These are phyloP conservation scores for Pithys albifrons DNA, from an alignment of 2,113 vertebrate genomes.

Conservation along the genomic window DNA sequence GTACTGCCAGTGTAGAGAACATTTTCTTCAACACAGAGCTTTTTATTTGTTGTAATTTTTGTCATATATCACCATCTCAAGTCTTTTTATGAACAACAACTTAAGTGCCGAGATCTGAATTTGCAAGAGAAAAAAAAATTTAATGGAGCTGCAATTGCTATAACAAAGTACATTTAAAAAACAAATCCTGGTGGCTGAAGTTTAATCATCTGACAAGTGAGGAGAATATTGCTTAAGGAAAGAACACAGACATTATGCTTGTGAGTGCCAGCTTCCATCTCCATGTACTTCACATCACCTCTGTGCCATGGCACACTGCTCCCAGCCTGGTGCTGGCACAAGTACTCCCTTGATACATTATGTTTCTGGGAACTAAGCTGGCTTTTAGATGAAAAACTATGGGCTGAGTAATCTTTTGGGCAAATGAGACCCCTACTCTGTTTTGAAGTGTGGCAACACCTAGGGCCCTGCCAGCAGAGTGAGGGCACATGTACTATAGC, in stretches of 20 bases:
- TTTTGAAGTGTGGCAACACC: neutral
- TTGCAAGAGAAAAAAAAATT: neutral
- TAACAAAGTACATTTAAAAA: neutral
- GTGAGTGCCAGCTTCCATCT: neutral
- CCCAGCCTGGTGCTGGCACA: neutral
- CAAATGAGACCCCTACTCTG: neutral
- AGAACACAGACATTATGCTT: neutral
- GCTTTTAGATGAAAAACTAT: neutral
- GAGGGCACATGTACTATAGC: rapidly evolving
- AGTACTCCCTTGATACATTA: neutral
- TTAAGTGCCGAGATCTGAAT: neutral
- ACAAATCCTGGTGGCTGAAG: neutral
- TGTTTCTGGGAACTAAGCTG: neutral
- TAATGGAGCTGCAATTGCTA: neutral
- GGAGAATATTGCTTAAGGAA: neutral
- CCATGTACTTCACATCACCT: rapidly evolving
- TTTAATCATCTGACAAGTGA: neutral
- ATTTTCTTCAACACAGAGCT: slow-evolving; percentile 25
- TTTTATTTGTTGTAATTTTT: slow-evolving; percentile 17
- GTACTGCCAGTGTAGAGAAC: slow-evolving; percentile 30
- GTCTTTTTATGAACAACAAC: neutral
- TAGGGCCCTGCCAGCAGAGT: neutral
- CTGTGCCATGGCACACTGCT: neutral
- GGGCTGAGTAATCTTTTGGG: neutral
- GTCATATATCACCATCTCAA: neutral